Evolutionary conservation across 2,888 invertebrate species (phyloP).

Genomic region (Metallyticus violacea): DNA sequence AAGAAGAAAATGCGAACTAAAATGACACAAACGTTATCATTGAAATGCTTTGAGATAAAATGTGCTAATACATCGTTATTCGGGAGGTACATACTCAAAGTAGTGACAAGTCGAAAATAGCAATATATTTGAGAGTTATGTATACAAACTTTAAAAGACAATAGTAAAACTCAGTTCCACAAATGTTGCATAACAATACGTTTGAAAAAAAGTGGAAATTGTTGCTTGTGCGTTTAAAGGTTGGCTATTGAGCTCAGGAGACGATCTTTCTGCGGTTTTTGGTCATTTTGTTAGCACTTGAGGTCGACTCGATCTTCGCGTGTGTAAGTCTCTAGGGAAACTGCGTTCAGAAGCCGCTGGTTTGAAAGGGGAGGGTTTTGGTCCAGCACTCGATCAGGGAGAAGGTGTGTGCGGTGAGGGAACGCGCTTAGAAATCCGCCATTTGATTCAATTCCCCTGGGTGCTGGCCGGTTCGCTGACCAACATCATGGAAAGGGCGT

Average conservation of each 20-base stretch:
- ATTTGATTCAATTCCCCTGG: constrained; percentile 33
- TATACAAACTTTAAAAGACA: no score
- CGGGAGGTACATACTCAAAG: no score
- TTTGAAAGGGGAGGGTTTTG: neutral
- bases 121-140: no score
- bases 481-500: constrained; percentile 4
- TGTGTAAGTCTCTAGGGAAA: neutral
- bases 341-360: no score
- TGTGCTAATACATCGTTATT: no score
- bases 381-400: neutral
- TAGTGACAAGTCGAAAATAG: no score
- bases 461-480: constrained; percentile 1
- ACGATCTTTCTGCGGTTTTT: neutral
- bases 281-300: neutral
- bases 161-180: no score
- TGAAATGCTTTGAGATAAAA: no score
- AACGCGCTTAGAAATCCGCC: constrained; percentile 28
- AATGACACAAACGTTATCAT: no score
- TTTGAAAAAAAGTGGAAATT: neutral
- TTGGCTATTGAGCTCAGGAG: neutral
- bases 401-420: neutral
- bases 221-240: neutral
- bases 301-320: neutral
- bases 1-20: no score
- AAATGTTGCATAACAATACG: no score